Evolutionary conservation across 2,888 invertebrate genomes (phyloP), one percentile per base, ranked within the genome.

Genomic region (Dasypolia templi): DNA sequence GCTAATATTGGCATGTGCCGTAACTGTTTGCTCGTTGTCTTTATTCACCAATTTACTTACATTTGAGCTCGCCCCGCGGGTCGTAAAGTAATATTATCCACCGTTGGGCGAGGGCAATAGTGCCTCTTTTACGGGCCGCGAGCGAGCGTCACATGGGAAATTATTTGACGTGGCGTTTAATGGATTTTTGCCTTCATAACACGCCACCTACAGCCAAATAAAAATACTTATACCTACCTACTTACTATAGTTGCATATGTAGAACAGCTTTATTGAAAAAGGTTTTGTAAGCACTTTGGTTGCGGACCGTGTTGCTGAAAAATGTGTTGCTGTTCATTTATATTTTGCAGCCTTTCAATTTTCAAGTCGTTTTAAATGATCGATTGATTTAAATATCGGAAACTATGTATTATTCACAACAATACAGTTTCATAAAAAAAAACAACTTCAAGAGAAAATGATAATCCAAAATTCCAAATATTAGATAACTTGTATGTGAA

Each of bases 141-240:
- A 94, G 95, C 94, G 94, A 91, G 92, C 94, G 95, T 95, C 96
- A 95, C 96, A 95, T 95, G 96, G 96, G 96, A 96, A 96, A 96
- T 96, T 96, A 96, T 96, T 96, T 96, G 96, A 96, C 96, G 95
- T 95, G 94, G 91, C 95, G 94, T 95, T 96, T 96, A 96, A 96
- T 96, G 96, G 96, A 96, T 96, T 96, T 95, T 95, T 95, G 95
- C 95, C 95, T 94, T 95, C 96, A 95, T 95, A 95, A 95, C 95
- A 95, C 93, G 95, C 95, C 93, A 95, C 93, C 93, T 93, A 92
- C 94, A 90, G 91, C 91, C 93, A 92, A 96, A 95, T 95, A 95
- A 95, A 95, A 95, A 94, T 92, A 92, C 89, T 89, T 89, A 87
- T 89, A 91, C 84, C 88, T 88, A 88, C 84, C 81, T 77, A 89